Percentiles rank a stretch among this genome's conserved stretches.
These are phyloP conservation scores for Piscicola geometra DNA, from an alignment of 2,888 invertebrate species.

Conservation along the genomic window DNA sequence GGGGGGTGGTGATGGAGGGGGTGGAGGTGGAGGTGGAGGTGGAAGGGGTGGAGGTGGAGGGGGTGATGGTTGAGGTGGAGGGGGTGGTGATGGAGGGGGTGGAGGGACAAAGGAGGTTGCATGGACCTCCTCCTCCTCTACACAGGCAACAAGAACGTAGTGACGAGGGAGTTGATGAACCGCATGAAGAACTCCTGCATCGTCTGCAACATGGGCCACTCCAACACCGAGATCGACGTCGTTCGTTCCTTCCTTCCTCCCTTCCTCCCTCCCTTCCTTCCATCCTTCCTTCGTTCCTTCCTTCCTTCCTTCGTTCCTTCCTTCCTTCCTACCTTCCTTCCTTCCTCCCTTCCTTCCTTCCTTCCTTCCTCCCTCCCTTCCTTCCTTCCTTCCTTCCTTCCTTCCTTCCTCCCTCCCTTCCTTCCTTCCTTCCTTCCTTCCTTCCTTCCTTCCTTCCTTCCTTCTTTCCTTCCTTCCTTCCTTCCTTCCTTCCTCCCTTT, in stretches of 20 bases:
- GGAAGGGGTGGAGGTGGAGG: constrained; percentile 23
- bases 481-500: too few relatives aligned
- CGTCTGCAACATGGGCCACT: constrained; percentile 98
- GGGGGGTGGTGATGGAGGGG: constrained; percentile 14
- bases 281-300: too few relatives aligned
- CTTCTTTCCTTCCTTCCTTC: too few relatives aligned
- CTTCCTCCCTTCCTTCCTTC: too few relatives aligned
- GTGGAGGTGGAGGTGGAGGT: neutral
- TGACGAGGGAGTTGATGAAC: constrained; percentile 76
- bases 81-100: neutral
- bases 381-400: too few relatives aligned
- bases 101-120: too few relatives aligned
- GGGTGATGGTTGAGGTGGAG: constrained; percentile 17
- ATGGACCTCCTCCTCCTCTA: neutral
- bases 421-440: too few relatives aligned
- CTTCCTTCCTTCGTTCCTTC: neutral
- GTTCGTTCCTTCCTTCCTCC: constrained; percentile 35
- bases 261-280: too few relatives aligned
- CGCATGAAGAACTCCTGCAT: constrained; percentile 93
- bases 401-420: too few relatives aligned
- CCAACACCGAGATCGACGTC: constrained; percentile 77
- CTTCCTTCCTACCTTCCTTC: too few relatives aligned
- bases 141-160: constrained; percentile 74
- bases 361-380: too few relatives aligned
- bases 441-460: too few relatives aligned